Conservation (phyloP, 2,113 vertebrate species). For the human region DNA sequence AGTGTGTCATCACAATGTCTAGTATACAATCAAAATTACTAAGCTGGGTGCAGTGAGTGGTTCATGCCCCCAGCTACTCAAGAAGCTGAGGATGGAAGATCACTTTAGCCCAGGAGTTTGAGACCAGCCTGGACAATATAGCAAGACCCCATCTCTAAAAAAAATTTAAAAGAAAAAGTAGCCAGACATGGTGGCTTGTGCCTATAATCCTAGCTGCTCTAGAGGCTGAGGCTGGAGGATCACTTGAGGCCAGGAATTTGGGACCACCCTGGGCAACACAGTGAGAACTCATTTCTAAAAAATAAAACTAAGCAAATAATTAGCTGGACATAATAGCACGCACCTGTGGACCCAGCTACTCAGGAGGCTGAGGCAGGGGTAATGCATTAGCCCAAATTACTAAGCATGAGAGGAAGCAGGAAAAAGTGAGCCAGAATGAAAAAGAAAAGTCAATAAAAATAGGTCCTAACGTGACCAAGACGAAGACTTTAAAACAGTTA, state of each 20-base stretch:
- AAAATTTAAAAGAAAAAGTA: background rate
- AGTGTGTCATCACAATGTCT: background rate
- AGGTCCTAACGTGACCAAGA: background rate
- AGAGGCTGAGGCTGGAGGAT: background rate
- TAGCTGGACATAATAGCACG: too few relatives aligned
- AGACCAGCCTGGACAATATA: background rate
- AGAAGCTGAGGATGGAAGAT: background rate
- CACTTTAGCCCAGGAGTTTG: background rate
- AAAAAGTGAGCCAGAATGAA: background rate
- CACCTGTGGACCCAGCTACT: too few relatives aligned
- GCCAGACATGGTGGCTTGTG: background rate
- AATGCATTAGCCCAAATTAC: background rate
- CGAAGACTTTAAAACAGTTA: background rate
- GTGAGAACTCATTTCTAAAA: background rate
- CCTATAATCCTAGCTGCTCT: background rate
- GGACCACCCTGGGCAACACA: background rate
- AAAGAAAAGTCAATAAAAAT: background rate
- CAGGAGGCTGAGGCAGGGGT: too few relatives aligned
- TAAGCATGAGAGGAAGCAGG: background rate
- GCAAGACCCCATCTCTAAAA: background rate
- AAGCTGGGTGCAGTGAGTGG: background rate
- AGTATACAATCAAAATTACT: background rate
- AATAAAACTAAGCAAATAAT: background rate
- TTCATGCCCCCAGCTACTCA: background rate
- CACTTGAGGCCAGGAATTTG: background rate